phyloP scores from a whole-genome alignment of 1,140 invertebrate genomes.

The Aethina tumida region DNA sequence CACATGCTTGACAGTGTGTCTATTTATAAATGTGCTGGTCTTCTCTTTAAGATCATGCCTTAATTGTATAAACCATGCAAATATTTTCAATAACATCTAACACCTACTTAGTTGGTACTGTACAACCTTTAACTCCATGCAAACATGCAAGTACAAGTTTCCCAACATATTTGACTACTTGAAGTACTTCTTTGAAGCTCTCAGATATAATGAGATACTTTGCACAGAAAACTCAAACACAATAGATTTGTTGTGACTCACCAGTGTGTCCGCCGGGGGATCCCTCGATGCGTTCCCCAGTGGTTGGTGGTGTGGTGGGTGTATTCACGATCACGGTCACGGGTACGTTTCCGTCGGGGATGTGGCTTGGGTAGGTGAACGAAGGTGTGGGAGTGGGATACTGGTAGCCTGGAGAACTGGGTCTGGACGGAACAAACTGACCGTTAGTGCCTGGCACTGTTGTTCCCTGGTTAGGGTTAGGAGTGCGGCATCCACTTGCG shows the following conservation, averaged over 20 bases:
- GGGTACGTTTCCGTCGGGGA: constrained; percentile 2
- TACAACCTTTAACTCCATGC: no score
- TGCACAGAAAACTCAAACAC: no score
- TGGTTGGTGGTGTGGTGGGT: constrained; percentile 2
- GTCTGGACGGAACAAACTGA: constrained; percentile 9
- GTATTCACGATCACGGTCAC: constrained; percentile 5
- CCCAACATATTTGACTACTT: no score
- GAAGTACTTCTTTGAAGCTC: no score
- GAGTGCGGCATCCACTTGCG: constrained; percentile 7
- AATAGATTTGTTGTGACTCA: background rate
- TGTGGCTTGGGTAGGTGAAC: background rate
- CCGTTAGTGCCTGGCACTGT: constrained; percentile 5
- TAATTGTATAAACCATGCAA: no score
- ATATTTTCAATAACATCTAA: no score
- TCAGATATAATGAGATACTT: no score
- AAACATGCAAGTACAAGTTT: no score
- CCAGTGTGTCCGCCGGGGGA: background rate
- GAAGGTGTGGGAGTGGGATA: constrained; percentile 13
- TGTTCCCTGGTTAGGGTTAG: background rate
- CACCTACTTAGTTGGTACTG: no score
- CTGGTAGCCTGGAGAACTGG: constrained; percentile 9
- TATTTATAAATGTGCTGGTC: no score
- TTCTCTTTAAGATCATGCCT: no score
- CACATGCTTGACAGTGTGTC: no score
- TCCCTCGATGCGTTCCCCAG: background rate